Base-by-base conservation (phyloP, 2,888 invertebrate genomes). In the Uloborus plumipes region DNA sequence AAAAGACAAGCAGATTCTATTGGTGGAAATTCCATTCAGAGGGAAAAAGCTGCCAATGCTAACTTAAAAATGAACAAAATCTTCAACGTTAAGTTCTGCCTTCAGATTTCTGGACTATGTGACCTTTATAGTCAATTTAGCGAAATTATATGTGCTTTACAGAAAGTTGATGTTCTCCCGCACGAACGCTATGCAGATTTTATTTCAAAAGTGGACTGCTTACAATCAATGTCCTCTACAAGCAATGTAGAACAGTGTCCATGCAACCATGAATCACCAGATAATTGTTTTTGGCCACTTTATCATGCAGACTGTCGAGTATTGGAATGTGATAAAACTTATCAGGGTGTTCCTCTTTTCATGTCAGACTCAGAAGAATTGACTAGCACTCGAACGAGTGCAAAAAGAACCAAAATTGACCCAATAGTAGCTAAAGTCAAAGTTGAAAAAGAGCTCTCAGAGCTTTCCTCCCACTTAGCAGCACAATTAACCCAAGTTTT, bases 191-290 rank as follows among this genome's bases (percentile, higher is more conserved):
- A 59, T 59, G 20, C n/a, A 13, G 20, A 20, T 11, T 59, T 59
- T 59, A 20, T 59, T 59, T 59, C 11, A 15, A 59, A 59, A 15
- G 59, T 20, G 18, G 20, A 59, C 18, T 20, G 18, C 18, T 59
- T 59, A n/a, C n/a, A 59, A n/a, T 59, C 18, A 59, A n/a, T 59
- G 59, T 59, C 59, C 20, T 59, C 14, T 59, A 11, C 59, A 59
- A 20, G n/a, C 11, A 18, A 59, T 59, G 18, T 20, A 59, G 14
- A 16, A 13, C 13, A 18, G 18, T 59, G 59, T 59, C 59, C 20
- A 9, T 59, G 59, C 20, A 59, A n/a, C 51, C 51, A 51, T 11
- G 51, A 51, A 11, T 51, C 51, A 51, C 13, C 11, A 51, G 15
- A 51, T 11, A 51, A 51, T 51, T 51, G 51, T 51, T 51, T 51